Evolutionary conservation across 1,140 invertebrate genomes (phyloP), one percentile per base, ranked within the genome.

Genomic region (Meloidogyne floridensis): DNA sequence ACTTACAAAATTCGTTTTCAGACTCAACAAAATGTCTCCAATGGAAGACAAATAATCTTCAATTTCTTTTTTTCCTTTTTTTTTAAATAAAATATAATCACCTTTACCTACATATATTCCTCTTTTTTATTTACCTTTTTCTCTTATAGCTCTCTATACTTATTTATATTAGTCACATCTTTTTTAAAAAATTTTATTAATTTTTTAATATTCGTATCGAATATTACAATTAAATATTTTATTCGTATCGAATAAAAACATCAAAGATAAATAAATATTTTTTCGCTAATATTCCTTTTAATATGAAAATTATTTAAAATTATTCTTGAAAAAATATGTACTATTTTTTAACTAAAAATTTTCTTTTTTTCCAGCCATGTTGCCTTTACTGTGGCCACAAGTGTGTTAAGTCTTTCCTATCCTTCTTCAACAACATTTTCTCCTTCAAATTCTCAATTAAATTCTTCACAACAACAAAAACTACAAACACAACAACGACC

Each of bases 351-450:
- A 74, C 15, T 80, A 7, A 13, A 18, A 80, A 72, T 51, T 72
- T 51, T 20, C 8, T 56, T 47, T 43, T 74, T 83, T 80, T 87
- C 81, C 53, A 88, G 88, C 43, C 87, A 89, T 70, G 87, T 89
- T 42, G 89, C 88, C n/a, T 89, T 85, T 56, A 89, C 87, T 6
- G 87, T 89, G 5, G 87, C 87, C 3, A 86, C 71, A 74, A 86
- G 88, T 20, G 87, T 88, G 10, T 81, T 87, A n/a, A 65, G 59
- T n/a, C 15, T n/a, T 65, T 65, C 59, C n/a, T n/a, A 65, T 65
- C n/a, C 59, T 65, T n/a, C 15, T 65, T 65, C 15, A 47, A 47
- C 47, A 47, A 47, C 47, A 47, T 47, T 47, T 47, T 47, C 47
- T 47, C 47, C 47, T 47, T 47, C 47, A 47, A 47, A 47, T 47